Evolutionary conservation across 2,797 vertebrate species (phyloP).

Genomic region (Smutsia gigantea): DNA sequence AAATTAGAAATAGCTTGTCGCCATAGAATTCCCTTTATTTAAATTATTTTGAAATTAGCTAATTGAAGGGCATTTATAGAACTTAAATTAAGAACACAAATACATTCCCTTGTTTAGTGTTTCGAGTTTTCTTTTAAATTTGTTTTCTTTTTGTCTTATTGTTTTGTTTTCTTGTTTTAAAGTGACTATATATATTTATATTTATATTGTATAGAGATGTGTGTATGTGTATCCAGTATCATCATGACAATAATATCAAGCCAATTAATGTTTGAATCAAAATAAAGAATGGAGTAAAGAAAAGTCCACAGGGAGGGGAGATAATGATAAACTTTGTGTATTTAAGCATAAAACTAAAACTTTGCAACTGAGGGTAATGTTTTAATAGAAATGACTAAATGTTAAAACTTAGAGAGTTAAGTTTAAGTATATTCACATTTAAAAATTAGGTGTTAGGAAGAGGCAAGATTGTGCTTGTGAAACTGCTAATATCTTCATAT

Average conservation of each 20-base stretch:
- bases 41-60: neutral
- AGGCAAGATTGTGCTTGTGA: neutral
- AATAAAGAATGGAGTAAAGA: neutral
- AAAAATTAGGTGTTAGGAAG: neutral
- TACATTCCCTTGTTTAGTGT: neutral
- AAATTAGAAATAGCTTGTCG: neutral
- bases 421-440: neutral
- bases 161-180: neutral
- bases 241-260: neutral
- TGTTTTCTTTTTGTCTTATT: neutral
- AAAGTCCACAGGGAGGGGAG: no score
- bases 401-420: neutral
- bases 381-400: neutral
- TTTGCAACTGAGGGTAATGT: neutral
- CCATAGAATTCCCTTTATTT: neutral
- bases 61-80: neutral
- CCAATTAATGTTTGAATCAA: neutral
- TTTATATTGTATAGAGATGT: neutral
- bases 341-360: constrained; percentile 26
- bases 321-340: neutral
- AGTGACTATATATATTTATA: neutral
- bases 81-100: neutral
- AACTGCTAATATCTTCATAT: neutral
- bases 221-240: neutral
- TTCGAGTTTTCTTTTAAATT: neutral